A percentile compares a stretch with the other conserved stretches of the same genome.
Conservation (phyloP, 2,113 vertebrate genomes). For the Centropus unirufus region DNA sequence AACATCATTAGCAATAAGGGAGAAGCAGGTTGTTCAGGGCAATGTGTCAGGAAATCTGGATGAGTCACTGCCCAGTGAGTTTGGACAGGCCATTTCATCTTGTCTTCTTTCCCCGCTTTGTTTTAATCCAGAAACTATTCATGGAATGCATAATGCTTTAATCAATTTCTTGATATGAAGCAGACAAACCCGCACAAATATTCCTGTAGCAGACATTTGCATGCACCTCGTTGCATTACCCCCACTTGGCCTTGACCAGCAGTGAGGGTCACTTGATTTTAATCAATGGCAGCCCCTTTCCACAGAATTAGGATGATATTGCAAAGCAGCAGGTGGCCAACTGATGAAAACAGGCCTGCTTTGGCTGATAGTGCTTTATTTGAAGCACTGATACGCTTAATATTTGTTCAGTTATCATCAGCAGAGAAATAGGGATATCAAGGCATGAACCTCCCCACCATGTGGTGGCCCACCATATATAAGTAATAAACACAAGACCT, state of each 20-base stretch:
- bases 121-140: background rate
- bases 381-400: conserved; percentile 51
- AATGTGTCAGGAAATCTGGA: background rate
- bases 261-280: conserved; percentile 35
- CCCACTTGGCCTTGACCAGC: conserved; percentile 32
- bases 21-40: conserved; percentile 19
- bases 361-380: conserved; percentile 31
- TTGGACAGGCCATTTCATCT: background rate
- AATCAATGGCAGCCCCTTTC: conserved; percentile 31
- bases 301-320: conserved; percentile 15
- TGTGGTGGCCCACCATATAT: background rate
- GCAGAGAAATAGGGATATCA: conserved; percentile 28
- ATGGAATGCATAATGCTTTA: background rate
- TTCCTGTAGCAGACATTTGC: background rate
- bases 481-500: conserved; percentile 5
- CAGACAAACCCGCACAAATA: background rate
- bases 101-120: background rate
- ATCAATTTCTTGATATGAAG: background rate
- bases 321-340: conserved; percentile 36
- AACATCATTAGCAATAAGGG: background rate
- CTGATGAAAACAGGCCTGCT: conserved; percentile 39
- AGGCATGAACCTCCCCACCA: background rate
- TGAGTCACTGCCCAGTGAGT: background rate
- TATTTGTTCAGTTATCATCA: conserved; percentile 58
- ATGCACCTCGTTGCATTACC: background rate